Evolutionary conservation across 2,888 invertebrate genomes (phyloP), one percentile per base, ranked within the genome.

Genomic region (Synergus japonicus): DNA sequence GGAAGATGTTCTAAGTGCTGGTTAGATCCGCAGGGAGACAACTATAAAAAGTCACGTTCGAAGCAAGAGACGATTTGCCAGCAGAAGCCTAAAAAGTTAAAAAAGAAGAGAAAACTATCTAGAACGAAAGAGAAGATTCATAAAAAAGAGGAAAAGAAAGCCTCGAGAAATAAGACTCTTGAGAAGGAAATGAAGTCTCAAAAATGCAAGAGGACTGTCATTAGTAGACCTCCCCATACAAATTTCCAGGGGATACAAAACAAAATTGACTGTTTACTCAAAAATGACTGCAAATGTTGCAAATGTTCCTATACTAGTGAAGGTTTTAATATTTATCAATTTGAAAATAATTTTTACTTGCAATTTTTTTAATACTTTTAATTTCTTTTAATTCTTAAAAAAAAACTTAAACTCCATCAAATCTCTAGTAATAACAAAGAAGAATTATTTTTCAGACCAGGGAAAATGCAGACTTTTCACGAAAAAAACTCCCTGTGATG

Each of bases 131-230:
- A 76, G 44, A 81, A 81, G 18, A 76, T 18, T 22, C 78, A 76
- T 12, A 84, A 49, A 60, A 83, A 82, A 29, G 77, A 78, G 8
- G 77, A 76, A 10, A 81, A 79, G 12, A 63, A 77, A 10, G 78
- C 80, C 41, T 64, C 78, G 2, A 79, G 77, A 63, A 83, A 54
- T 29, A 65, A 58, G 22, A 77, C 44, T n/a, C 79, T 78, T 22
- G 83, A 82, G 13, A 82, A 69, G 43, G 83, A 86, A 18, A 81
- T 69, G n/a, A 69, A 81, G 10, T 15, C n/a, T 49, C 69, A 49
- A 29, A 73, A 54, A 29, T 73, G n/a, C 29, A 46, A 73, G 49
- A 49, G 69, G 44, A 46, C 8, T 69, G 49, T 49, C 49, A 37
- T 49, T 69, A 69, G 69, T 69, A 49, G 49, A 69, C 29, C 46